Base-by-base conservation (phyloP, 2,888 invertebrate genomes). In the Taphrorychus bicolor region DNA sequence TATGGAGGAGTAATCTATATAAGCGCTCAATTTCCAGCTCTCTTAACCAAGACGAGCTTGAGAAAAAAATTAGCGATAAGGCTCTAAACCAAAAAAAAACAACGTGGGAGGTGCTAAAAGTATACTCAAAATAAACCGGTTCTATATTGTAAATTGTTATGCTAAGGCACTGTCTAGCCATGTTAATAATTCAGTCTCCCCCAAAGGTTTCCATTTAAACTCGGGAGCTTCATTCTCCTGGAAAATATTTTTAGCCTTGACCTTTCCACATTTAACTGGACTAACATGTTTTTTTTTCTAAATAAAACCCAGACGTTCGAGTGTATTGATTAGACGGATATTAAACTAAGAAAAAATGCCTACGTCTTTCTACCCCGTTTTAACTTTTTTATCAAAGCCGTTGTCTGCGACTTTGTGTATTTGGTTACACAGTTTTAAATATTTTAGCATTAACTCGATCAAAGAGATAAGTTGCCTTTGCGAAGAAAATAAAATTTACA, bases 261-360 rank as follows among this genome's bases (percentile, higher is more conserved):
- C 57, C 57, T 60, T 41, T 32, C 19, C 14, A 2, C 14, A 24
- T 64, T 59, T 48, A 53, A 48, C 64, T 57, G 69, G 64, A 60
- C 69, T 69, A 69, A 59, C 51, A 40, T 16, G 40, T 41, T 56
- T 54, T 54, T 68, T 69, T 64, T 64, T 69, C 63, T 59, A 64
- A 69, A 69, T 69, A 69, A 69, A 69, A 64, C 64, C 57, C 69
- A 69, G 69, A 64, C 69, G 64, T 63, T 69, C 49, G 52, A 64
- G 69, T 59, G 63, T 69, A 69, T 69, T 64, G 69, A 69, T 69
- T 69, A 69, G 69, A 64, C 56, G 69, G 64, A 69, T 69, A 69
- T 69, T 69, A 69, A 64, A 60, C 42, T 45, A 52, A 59, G 59
- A 69, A 69, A 69, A 63, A 57, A 21, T 48, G 41, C 59, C 61